A percentile compares a stretch with the other conserved stretches of the same genome.
phyloP scores from a whole-genome alignment of 1,140 invertebrate species.

The Sarcophaga peregrina region DNA sequence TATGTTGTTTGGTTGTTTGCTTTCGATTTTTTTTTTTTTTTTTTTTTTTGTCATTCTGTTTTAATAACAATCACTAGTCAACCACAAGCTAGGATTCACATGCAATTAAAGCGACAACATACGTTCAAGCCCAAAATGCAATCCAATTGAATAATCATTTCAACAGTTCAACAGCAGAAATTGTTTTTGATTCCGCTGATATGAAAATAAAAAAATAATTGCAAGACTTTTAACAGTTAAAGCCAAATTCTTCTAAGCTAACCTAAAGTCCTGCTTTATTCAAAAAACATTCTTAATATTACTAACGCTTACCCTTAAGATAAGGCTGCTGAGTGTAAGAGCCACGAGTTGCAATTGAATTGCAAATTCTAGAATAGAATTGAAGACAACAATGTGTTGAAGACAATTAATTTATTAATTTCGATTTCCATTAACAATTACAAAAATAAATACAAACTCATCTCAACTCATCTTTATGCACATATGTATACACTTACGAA shows the following conservation, averaged over 20 bases:
- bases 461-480: not conserved
- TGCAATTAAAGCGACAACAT: not conserved
- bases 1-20: not conserved
- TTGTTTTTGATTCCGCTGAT: too few species aligned
- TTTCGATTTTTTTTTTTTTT: too few species aligned
- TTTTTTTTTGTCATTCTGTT: not conserved
- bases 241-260: not conserved
- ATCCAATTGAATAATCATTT: not conserved
- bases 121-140: too few species aligned
- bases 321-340: not conserved
- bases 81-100: conserved; percentile 9
- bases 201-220: too few species aligned
- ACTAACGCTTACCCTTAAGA: too few species aligned
- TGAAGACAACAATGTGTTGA: conserved; percentile 4
- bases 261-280: too few species aligned
- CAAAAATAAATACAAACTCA: not conserved
- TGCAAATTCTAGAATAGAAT: not conserved
- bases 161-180: too few species aligned
- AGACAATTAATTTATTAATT: conserved; percentile 41
- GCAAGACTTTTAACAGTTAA: too few species aligned
- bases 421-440: conserved; percentile 31
- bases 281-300: too few species aligned
- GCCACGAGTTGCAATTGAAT: conserved; percentile 31
- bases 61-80: conserved; percentile 11
- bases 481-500: not conserved